A percentile compares a stretch with the other conserved stretches of the same genome.
Conservation (phyloP, 2,113 vertebrate genomes). For the Notiomystis cincta region DNA sequence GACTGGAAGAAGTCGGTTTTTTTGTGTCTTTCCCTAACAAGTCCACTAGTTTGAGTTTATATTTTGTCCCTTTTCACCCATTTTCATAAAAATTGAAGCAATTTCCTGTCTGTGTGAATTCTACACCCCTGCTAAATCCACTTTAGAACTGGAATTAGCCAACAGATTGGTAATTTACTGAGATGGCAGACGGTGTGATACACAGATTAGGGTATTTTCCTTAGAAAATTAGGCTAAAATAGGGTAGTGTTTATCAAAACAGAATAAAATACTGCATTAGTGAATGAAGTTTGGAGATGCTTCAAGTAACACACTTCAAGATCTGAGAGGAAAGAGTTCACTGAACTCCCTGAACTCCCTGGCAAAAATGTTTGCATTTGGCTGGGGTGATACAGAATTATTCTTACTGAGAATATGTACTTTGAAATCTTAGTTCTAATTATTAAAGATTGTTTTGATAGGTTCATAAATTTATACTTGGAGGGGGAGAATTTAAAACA, state of each 20-base stretch:
- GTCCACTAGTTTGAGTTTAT: neutral
- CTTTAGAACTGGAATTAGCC: neutral
- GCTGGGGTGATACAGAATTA: neutral
- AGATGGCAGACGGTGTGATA: neutral
- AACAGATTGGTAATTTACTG: neutral
- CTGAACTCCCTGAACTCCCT: neutral
- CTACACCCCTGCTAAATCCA: neutral
- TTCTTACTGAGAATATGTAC: neutral
- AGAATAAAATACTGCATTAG: neutral
- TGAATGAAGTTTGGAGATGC: neutral
- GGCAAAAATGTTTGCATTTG: neutral
- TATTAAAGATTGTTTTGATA: slow-evolving; percentile 43
- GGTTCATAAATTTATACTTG: slow-evolving; percentile 39
- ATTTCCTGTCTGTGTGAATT: neutral
- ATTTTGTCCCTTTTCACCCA: neutral
- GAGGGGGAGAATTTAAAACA: slow-evolving; percentile 72
- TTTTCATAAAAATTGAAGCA: neutral
- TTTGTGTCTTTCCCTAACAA: neutral
- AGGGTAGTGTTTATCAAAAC: neutral
- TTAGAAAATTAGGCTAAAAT: neutral
- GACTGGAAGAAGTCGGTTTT: neutral
- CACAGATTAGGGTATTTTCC: neutral
- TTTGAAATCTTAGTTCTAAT: slow-evolving; percentile 23
- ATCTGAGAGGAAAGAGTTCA: slow-evolving; percentile 2
- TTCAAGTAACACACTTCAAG: neutral